A percentile compares a stretch with the other conserved stretches of the same genome.
Conservation (phyloP, 2,888 invertebrate genomes). For the Dendrolimus pini region DNA sequence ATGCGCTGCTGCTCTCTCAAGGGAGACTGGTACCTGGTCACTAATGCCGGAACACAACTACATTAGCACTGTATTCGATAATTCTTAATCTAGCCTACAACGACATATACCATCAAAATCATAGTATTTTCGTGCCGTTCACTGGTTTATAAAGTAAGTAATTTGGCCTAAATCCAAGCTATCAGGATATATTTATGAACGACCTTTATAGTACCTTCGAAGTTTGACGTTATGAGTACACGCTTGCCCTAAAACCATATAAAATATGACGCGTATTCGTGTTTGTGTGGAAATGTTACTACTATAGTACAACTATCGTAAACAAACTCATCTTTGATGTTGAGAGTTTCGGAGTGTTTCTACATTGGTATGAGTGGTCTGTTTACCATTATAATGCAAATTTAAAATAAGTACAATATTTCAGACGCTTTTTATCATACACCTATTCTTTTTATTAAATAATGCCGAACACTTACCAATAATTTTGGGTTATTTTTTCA, state of each 20-base stretch:
- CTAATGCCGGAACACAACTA: too few relatives aligned
- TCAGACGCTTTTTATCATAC: too few relatives aligned
- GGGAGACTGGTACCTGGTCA: too few relatives aligned
- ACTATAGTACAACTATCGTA: neutral
- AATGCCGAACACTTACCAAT: too few relatives aligned
- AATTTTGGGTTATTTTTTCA: too few relatives aligned
- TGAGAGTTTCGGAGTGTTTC: neutral
- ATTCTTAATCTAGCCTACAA: too few relatives aligned
- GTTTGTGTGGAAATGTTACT: neutral
- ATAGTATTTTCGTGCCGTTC: too few relatives aligned
- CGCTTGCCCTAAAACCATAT: neutral
- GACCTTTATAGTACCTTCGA: constrained; percentile 2
- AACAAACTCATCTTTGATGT: neutral
- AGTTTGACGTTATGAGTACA: neutral
- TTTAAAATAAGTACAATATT: neutral
- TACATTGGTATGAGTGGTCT: neutral
- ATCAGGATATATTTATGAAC: constrained; percentile 4
- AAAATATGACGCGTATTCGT: neutral
- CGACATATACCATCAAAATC: too few relatives aligned
- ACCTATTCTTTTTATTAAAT: too few relatives aligned
- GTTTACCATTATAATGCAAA: neutral
- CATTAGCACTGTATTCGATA: too few relatives aligned
- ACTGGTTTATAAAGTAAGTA: neutral
- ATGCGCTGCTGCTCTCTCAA: too few relatives aligned
- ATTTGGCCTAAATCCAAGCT: constrained; percentile 7